Conservation (phyloP, 2,888 invertebrate species). For the Lithophane leautieri region DNA sequence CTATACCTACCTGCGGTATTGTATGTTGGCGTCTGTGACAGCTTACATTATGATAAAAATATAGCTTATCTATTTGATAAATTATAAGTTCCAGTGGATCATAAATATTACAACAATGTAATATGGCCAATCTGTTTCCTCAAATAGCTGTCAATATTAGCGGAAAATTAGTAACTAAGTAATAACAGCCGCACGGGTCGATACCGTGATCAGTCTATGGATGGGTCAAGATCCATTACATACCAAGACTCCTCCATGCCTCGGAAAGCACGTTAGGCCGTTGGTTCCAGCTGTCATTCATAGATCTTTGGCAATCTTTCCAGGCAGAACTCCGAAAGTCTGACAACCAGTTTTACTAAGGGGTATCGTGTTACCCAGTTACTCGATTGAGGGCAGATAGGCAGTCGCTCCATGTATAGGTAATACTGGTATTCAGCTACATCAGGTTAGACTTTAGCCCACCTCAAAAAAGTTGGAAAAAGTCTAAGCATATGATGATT, state of each 20-base stretch:
- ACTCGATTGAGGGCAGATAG: background rate
- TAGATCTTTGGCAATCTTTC: background rate
- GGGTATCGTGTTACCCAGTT: background rate
- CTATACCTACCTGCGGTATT: background rate
- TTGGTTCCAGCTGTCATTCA: background rate
- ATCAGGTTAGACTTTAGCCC: background rate
- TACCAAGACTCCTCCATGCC: too few relatives aligned
- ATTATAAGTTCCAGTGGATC: background rate
- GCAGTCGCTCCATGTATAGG: background rate
- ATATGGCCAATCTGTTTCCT: too few relatives aligned
- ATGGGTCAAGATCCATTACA: too few relatives aligned
- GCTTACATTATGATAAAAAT: background rate
- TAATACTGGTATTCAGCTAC: too few relatives aligned
- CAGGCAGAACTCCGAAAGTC: background rate
- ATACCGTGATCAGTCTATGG: too few relatives aligned
- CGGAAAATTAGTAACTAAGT: too few relatives aligned
- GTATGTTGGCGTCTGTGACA: background rate
- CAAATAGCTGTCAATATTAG: too few relatives aligned
- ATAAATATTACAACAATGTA: background rate
- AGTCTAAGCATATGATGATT: background rate
- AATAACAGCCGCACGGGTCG: too few relatives aligned
- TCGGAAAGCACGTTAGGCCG: background rate
- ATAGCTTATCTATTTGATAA: background rate
- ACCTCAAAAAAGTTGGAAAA: background rate
- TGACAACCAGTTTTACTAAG: background rate